Base-by-base conservation (phyloP, 2,888 invertebrate genomes). In the Tridacna gigas region DNA sequence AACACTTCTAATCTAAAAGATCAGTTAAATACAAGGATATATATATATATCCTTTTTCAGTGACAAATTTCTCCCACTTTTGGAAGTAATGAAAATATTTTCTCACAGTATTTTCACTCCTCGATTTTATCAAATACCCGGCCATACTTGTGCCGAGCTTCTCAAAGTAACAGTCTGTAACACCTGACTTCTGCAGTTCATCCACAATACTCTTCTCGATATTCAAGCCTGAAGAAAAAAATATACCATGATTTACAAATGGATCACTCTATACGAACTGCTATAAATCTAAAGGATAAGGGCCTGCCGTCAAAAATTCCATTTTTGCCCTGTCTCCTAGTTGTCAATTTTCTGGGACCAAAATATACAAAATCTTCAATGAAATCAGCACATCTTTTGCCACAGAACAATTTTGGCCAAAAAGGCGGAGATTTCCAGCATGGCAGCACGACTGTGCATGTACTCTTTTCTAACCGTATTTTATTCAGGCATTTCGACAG, bases 71-170 rank as follows among this genome's bases (percentile, higher is more conserved):
- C 37, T 76, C 77, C 85, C 82, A 85, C 47, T 80, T 85, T 26
- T 80, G 74, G 61, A 85, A 85, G 45, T 79, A 79, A 56, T 26
- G 45, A 5, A 71, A 65, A 48, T 82, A 85, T 67, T 85, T 85
- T 51, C 45, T 80, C 13, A 60, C 60, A 56, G 82, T 82, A 26
- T 66, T 78, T 48, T 85, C 82, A 74, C 80, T 80, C 47, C 28
- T 82, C 2, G 80, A 77, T 12, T 69, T 22, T 47, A 73, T 22
- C 60, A 84, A 28, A 22, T 66, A 73, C 4, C n/a, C 74, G 0
- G 82, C 69, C 71, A 85, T 82, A 45, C 73, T 75, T 11, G n/a
- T 25, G 7, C 76, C 20, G 15, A 79, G 18, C 22, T 56, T 65
- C 18, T 45, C 51, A 37, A 79, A 76, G 15, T 12, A 26, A 11